Evolutionary conservation across 1,140 invertebrate genomes (phyloP), one percentile per base, ranked within the genome.

Genomic region (Drosophila equinoxialis): DNA sequence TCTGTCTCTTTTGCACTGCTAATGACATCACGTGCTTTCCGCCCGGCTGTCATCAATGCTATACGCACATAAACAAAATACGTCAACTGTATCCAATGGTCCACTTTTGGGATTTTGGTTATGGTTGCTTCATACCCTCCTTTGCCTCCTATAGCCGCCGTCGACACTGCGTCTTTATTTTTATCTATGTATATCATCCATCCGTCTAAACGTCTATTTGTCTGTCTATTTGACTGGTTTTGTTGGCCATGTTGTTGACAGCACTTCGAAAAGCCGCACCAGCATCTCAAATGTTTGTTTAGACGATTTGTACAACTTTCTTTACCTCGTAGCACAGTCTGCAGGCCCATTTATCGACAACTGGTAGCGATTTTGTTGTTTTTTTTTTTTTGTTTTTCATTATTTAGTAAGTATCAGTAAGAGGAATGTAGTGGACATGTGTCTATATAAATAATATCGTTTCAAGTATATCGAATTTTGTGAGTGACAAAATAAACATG

Each of bases 41-140:
- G 64, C 81, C 75, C 37, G 74, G 65, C 84, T 87, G 84, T 89
- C 83, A 89, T 86, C 83, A 81, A 86, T 86, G 74, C 65, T 74
- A 76, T 77, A 67, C 79, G 79, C 79, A 79, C 84, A 87, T 89
- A 89, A 89, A 87, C 83, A 87, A 87, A 87, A 83, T 83, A 87
- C 80, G 68, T 87, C 84, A 87, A 83, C 67, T 79, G 73, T 74
- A 81, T 74, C 64, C 74, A 77, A 76, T 77, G 66, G 73, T 77
- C 74, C 74, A 77, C 74, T 77, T 77, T 54, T 71, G 75, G 75
- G 75, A 77, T 59, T 71, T 77, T 67, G 69, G 42, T 20, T 68
- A 61, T 69, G 51, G 55, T 42, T 17, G 14, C 17, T 17, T 11
- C 35, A 37, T 37, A 7, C 7, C 35, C 30, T 30, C 30, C 30